Percentiles rank a stretch among this genome's conserved stretches.
Evolutionary conservation across 2,888 invertebrate species (phyloP).

Genomic region (Bombyx huttoni): DNA sequence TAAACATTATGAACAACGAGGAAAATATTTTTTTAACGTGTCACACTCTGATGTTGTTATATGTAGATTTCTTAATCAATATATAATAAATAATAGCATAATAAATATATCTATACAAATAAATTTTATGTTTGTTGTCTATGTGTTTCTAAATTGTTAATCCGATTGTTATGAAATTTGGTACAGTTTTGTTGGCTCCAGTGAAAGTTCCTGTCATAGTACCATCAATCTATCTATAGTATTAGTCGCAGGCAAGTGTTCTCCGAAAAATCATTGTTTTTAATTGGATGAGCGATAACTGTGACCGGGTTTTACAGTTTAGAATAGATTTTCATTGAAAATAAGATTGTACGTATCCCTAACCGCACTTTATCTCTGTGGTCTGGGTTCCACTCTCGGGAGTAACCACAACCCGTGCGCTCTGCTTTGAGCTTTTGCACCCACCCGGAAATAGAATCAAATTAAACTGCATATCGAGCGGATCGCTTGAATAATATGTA

Average conservation of each 20-base stretch:
- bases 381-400: constrained; percentile 15
- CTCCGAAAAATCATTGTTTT: background rate
- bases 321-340: background rate
- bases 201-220: too few species aligned
- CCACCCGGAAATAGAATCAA: constrained; percentile 17
- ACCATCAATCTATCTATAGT: too few species aligned
- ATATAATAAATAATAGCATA: too few species aligned
- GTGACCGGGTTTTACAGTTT: background rate
- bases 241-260: too few species aligned
- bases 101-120: too few species aligned
- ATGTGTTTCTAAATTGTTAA: too few species aligned
- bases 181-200: too few species aligned
- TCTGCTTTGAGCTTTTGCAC: constrained; percentile 13
- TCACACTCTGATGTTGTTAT: too few species aligned
- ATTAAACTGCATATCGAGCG: background rate
- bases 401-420: constrained; percentile 29
- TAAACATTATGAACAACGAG: background rate
- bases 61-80: too few species aligned
- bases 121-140: too few species aligned
- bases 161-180: too few species aligned
- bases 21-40: background rate
- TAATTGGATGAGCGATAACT: background rate
- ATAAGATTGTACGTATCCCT: constrained; percentile 6
- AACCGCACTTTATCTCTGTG: constrained; percentile 33
- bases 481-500: background rate